Evolutionary conservation across 2,113 vertebrate species (phyloP).

Genomic region (rabbit (Oryctolagus cuniculus)): mOryCun1.1 NC_091436.1:37262501-37263000

Average conservation of each 20-base stretch:
- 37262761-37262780: background rate
- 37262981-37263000: background rate
- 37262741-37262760: background rate
- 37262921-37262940: background rate
- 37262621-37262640: conserved; percentile 1
- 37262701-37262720: background rate
- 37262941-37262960: background rate
- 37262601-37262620: background rate
- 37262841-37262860: fast-evolving
- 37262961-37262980: background rate
- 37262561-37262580: background rate
- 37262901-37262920: background rate
- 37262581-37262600: background rate
- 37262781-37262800: background rate
- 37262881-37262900: background rate
- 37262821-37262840: background rate
- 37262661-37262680: conserved; percentile 33
- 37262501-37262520: background rate
- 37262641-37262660: conserved; percentile 28
- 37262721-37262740: conserved; percentile 15
- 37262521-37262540: background rate
- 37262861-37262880: background rate
- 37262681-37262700: conserved; percentile 59
- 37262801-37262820: background rate
- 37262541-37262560: background rate